A percentile compares a stretch with the other conserved stretches of the same genome.
phyloP scores from a whole-genome alignment of 2,888 invertebrate species.

The Spodoptera exigua region DNA sequence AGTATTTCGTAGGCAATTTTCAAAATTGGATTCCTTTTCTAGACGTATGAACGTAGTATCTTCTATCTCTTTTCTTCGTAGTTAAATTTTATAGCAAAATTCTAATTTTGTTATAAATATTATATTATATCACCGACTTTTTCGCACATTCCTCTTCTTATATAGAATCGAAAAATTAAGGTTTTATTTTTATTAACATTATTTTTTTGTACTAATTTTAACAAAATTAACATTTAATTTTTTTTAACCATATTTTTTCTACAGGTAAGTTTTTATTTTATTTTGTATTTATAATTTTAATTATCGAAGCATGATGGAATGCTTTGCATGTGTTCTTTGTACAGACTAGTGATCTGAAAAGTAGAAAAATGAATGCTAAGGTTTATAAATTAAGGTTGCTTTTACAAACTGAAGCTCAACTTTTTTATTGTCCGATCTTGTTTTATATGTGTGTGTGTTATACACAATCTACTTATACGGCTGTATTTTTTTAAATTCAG shows the following conservation, averaged over 20 bases:
- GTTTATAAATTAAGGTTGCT: too few species aligned
- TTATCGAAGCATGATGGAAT: conserved; percentile 26
- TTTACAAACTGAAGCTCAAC: too few species aligned
- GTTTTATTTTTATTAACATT: not conserved
- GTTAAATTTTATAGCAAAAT: not conserved
- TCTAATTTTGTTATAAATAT: conserved; percentile 3
- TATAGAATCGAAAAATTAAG: conserved; percentile 14
- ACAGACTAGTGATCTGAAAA: not conserved
- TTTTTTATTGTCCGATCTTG: too few species aligned
- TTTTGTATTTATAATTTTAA: conserved; percentile 1
- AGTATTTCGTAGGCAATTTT: conserved; percentile 15
- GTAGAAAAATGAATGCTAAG: too few species aligned
- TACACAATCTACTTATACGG: too few species aligned
- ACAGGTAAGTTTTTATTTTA: conserved; percentile 37
- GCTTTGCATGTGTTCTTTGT: conserved; percentile 35
- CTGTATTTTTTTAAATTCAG: too few species aligned
- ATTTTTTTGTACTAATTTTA: conserved; percentile 23
- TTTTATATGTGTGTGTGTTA: too few species aligned
- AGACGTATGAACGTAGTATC: not conserved
- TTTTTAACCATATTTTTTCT: conserved; percentile 3
- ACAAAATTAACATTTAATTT: conserved; percentile 21
- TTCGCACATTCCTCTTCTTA: conserved; percentile 86
- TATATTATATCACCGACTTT: conserved; percentile 66
- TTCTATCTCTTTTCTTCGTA: conserved; percentile 15
- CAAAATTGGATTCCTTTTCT: conserved; percentile 29